These are phyloP conservation scores for Euura saliciscinereae DNA, from an alignment of 1,140 invertebrate genomes.

Conservation along the genomic window DNA sequence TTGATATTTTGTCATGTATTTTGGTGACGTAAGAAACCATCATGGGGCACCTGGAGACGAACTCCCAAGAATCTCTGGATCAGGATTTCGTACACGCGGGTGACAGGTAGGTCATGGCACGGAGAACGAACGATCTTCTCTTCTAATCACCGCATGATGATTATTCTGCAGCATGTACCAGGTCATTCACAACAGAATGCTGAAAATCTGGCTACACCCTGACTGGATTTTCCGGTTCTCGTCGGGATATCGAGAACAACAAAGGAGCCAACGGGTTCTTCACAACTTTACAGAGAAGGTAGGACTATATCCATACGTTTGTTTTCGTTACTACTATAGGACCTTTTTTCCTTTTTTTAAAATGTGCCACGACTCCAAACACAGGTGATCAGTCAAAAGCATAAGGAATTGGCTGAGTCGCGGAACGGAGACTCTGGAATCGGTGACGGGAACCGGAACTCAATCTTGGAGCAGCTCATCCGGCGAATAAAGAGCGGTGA, in stretches of 20 bases:
- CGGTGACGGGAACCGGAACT: conserved; percentile 17
- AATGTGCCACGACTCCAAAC: not conserved
- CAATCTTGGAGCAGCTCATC: conserved; percentile 30
- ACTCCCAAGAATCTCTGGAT: too few species aligned
- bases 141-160: not conserved
- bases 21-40: conserved; percentile 25
- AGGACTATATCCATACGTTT: conserved; percentile 28
- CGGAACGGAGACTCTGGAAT: conserved; percentile 16
- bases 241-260: conserved; percentile 51
- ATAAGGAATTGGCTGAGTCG: conserved; percentile 45
- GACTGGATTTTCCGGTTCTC: conserved; percentile 61
- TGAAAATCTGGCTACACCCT: conserved; percentile 66
- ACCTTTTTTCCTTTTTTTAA: not conserved
- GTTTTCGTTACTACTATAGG: too few species aligned
- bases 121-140: too few species aligned
- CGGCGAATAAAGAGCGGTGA: conserved; percentile 16
- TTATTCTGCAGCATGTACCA: conserved; percentile 51
- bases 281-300: conserved; percentile 64
- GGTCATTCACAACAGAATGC: conserved; percentile 60
- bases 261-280: conserved; percentile 57
- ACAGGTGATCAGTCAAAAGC: conserved; percentile 55
- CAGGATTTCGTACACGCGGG: too few species aligned
- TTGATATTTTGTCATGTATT: not conserved
- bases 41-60: conserved; percentile 22
- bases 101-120: too few species aligned